Conservation (phyloP, 2,113 vertebrate species). For the Sakesphorus luctuosus region DNA sequence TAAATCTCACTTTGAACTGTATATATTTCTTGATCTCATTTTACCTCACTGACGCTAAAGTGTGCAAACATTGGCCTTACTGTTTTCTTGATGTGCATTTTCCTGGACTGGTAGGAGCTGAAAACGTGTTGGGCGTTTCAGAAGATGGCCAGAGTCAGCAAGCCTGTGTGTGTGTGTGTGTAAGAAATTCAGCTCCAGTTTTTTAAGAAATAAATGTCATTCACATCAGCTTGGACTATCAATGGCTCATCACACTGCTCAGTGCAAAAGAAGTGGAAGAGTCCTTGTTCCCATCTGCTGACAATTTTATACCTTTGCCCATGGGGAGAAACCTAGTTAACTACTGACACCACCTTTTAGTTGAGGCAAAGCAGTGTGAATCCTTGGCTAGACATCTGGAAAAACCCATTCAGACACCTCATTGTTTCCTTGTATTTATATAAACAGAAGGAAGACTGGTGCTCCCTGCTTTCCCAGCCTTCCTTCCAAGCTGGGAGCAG, state of each 20-base stretch:
- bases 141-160: background rate
- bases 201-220: background rate
- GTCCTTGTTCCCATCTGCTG: background rate
- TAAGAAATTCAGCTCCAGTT: background rate
- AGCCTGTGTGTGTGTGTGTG: background rate
- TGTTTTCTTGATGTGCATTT: slow-evolving; percentile 5
- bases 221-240: slow-evolving; percentile 2
- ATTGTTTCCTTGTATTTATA: background rate
- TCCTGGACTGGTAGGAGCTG: background rate
- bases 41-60: background rate
- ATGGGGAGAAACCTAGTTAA: background rate
- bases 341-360: background rate
- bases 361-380: background rate
- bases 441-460: background rate
- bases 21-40: background rate
- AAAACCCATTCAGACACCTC: background rate
- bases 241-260: background rate
- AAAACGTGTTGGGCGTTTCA: background rate
- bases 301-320: background rate
- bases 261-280: background rate
- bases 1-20: background rate
- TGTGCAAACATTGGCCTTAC: background rate
- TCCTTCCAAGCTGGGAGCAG: background rate
- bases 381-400: background rate
- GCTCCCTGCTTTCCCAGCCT: background rate